These are phyloP conservation scores for Orgyia antiqua DNA, from an alignment of 2,888 invertebrate species.

Conservation along the genomic window DNA sequence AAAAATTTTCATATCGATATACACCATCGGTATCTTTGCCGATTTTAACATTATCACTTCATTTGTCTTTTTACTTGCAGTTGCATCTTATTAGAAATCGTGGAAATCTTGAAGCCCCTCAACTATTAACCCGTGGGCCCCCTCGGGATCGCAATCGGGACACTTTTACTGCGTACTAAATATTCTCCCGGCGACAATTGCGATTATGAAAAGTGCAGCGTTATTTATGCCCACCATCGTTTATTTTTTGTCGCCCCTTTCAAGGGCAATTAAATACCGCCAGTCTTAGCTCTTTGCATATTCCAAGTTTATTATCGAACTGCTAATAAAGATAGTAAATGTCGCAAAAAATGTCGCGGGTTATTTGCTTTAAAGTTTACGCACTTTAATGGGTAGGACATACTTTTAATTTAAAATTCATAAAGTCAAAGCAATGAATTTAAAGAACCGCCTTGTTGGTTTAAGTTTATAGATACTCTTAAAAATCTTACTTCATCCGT, in stretches of 20 bases:
- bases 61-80: too few species aligned
- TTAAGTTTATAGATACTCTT: too few species aligned
- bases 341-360: slow-evolving; percentile 39
- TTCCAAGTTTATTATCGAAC: slow-evolving; percentile 57
- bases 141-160: slow-evolving; percentile 49
- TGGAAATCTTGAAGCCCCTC: slow-evolving; percentile 32
- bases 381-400: slow-evolving; percentile 13
- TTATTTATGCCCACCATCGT: slow-evolving; percentile 71
- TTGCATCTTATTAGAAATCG: slow-evolving; percentile 32
- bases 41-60: too few species aligned
- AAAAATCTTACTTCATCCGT: too few species aligned
- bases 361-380: slow-evolving; percentile 18
- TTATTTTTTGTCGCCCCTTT: slow-evolving; percentile 77
- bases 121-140: slow-evolving; percentile 53
- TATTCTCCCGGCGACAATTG: slow-evolving; percentile 78
- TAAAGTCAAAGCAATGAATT: neutral
- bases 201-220: slow-evolving; percentile 78
- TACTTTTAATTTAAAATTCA: slow-evolving; percentile 6
- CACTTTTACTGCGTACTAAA: slow-evolving; percentile 74
- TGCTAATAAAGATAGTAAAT: slow-evolving; percentile 69
- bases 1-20: too few species aligned
- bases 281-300: slow-evolving; percentile 75
- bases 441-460: too few species aligned
- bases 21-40: too few species aligned
- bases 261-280: slow-evolving; percentile 78